Percentiles rank a stretch among this genome's conserved stretches.
Conservation (phyloP, 2,888 invertebrate species). For the Pharmacophagus antenor region DNA sequence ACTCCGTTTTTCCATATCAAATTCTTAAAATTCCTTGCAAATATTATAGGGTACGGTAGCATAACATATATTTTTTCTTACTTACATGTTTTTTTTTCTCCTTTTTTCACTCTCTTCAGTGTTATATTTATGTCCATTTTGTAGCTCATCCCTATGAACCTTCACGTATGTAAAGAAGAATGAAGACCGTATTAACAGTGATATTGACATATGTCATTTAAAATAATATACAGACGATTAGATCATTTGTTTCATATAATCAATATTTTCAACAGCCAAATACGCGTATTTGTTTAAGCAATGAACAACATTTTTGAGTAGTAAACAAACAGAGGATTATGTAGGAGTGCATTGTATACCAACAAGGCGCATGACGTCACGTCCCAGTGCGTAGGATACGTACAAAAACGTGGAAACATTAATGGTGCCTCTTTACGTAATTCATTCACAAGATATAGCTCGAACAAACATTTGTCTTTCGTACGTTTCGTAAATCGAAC, state of each 20-base stretch:
- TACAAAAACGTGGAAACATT: conserved; percentile 30
- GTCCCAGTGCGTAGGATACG: conserved; percentile 23
- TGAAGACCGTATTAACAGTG: neutral
- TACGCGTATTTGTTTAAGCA: neutral
- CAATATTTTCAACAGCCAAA: conserved; percentile 10
- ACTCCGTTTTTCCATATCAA: too few relatives aligned
- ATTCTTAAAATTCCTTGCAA: too few relatives aligned
- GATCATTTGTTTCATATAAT: conserved; percentile 18
- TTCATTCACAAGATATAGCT: conserved; percentile 16
- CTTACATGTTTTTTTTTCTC: too few relatives aligned
- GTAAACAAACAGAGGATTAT: conserved; percentile 18
- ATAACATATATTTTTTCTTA: too few relatives aligned
- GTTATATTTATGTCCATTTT: too few relatives aligned
- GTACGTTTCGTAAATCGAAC: neutral
- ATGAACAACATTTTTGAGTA: conserved; percentile 4
- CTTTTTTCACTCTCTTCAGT: too few relatives aligned
- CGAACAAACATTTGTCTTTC: conserved; percentile 2
- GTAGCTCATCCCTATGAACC: too few relatives aligned
- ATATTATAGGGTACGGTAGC: too few relatives aligned
- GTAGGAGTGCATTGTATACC: conserved; percentile 22
- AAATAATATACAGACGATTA: neutral
- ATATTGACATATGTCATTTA: neutral
- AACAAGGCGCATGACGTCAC: conserved; percentile 22
- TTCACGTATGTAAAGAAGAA: neutral
- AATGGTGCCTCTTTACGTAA: conserved; percentile 5